phyloP scores from a whole-genome alignment of 2,797 vertebrate species.

The Sebastes dallii region DNA sequence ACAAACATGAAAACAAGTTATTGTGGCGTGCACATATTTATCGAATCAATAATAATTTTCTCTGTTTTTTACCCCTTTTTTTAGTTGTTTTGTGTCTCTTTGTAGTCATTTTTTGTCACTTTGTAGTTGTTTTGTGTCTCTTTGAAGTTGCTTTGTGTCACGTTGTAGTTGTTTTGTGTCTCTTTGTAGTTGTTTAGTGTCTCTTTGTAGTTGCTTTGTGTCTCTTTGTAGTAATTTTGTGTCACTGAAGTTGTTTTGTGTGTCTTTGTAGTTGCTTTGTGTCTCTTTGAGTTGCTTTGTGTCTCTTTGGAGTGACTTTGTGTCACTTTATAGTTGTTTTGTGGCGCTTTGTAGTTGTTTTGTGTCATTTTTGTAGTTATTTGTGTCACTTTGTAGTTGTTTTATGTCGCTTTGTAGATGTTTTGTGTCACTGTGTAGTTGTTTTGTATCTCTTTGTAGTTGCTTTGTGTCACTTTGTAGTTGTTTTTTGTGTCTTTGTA shows the following conservation, averaged over 20 bases:
- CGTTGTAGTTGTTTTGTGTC: too few species aligned
- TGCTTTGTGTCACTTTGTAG: background rate
- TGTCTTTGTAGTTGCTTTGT: background rate
- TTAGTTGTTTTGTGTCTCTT: background rate
- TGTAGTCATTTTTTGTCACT: background rate
- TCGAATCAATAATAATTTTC: background rate
- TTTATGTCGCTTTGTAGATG: too few species aligned
- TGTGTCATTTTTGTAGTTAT: too few species aligned
- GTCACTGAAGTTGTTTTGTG: background rate
- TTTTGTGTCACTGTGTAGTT: background rate
- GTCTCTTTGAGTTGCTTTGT: background rate
- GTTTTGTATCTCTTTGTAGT: background rate
- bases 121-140: background rate
- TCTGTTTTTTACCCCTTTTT: background rate
- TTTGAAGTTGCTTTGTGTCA: background rate
- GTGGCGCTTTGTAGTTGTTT: too few species aligned
- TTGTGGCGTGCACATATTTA: background rate
- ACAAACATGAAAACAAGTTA: background rate
- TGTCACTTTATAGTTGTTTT: too few species aligned
- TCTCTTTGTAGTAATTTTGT: background rate
- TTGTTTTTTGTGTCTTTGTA: background rate
- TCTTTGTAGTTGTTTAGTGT: background rate
- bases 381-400: too few species aligned
- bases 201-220: background rate
- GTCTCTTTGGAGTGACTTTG: background rate